Evolutionary conservation across 1,140 invertebrate species (phyloP).

Genomic region (Hydropsyche tenuis): DNA sequence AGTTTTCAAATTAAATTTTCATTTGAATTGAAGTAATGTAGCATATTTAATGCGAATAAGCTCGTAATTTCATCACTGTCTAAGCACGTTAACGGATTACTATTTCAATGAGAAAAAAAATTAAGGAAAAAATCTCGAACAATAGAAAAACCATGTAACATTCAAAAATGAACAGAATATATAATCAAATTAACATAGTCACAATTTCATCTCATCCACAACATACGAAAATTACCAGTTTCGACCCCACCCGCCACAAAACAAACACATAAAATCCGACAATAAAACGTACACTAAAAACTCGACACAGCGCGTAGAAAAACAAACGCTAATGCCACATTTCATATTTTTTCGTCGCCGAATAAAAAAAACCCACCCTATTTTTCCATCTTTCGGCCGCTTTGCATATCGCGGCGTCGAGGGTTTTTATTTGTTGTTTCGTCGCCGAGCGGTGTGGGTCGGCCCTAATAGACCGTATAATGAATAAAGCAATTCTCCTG

Average conservation of each 20-base stretch:
- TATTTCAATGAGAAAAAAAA: no score
- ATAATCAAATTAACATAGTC: no score
- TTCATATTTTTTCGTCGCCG: slow-evolving; percentile 13
- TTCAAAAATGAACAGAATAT: no score
- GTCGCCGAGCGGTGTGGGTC: slow-evolving; percentile 15
- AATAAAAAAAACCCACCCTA: background rate
- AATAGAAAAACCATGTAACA: no score
- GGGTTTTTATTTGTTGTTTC: slow-evolving; percentile 19
- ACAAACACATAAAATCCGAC: background rate
- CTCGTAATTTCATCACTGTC: no score
- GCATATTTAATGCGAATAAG: no score
- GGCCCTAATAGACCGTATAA: slow-evolving; percentile 37
- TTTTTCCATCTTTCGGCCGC: slow-evolving; percentile 12
- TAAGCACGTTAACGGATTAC: no score
- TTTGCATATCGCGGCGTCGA: slow-evolving; percentile 8
- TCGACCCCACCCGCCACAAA: background rate
- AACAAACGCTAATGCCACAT: slow-evolving; percentile 11
- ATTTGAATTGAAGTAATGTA: no score
- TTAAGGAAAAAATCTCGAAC: no score
- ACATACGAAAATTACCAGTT: no score
- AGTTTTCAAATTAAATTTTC: no score
- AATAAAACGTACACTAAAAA: slow-evolving; percentile 12
- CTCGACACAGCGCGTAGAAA: background rate
- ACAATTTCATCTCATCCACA: no score
- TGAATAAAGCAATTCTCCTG: slow-evolving; percentile 41